These are phyloP conservation scores for Dione juno DNA, from an alignment of 2,888 invertebrate genomes.

Conservation along the genomic window DNA sequence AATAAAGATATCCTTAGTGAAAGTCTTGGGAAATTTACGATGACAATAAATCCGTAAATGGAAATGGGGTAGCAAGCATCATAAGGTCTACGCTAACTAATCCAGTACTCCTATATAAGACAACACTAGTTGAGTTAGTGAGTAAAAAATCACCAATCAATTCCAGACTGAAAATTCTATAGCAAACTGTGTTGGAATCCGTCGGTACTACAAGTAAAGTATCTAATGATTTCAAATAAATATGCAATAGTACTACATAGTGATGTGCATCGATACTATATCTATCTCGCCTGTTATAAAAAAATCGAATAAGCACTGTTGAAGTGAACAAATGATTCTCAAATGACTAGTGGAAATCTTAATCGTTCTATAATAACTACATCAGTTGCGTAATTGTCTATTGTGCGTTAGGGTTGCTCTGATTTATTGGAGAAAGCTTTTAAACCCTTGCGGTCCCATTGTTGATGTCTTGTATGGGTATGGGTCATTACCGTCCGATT, in stretches of 20 bases:
- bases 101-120: too few species aligned
- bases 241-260: background rate
- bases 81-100: too few species aligned
- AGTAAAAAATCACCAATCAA: too few species aligned
- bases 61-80: too few species aligned
- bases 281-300: background rate
- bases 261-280: background rate
- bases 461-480: conserved; percentile 60
- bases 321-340: conserved; percentile 36
- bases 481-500: conserved; percentile 67
- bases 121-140: too few species aligned
- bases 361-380: conserved; percentile 68
- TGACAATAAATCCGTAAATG: too few species aligned
- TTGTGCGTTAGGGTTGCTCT: conserved; percentile 58
- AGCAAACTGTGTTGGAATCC: too few species aligned
- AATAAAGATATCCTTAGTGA: too few species aligned
- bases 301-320: conserved; percentile 12
- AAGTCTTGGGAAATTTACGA: too few species aligned
- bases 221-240: too few species aligned
- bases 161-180: too few species aligned
- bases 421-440: conserved; percentile 82
- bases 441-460: conserved; percentile 75
- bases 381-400: conserved; percentile 73
- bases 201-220: too few species aligned
- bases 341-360: conserved; percentile 62